Evolutionary conservation across 2,888 invertebrate species (phyloP).

Genomic region (Noctua janthina): DNA sequence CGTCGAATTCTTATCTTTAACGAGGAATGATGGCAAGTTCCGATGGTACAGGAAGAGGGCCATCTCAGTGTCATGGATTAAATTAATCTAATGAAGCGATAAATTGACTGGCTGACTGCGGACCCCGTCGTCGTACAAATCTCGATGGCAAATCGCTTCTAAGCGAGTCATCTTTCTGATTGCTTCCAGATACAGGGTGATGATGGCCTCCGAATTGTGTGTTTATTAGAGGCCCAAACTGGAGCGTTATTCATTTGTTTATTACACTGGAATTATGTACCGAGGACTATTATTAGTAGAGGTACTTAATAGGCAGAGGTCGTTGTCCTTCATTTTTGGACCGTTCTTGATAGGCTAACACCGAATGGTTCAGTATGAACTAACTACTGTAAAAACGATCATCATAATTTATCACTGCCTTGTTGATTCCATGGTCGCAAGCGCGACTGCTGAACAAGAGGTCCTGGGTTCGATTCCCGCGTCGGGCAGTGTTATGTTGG

Average conservation of each 20-base stretch:
- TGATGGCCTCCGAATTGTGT: slow-evolving; percentile 18
- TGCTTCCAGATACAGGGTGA: slow-evolving; percentile 40
- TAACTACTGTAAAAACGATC: too few species aligned
- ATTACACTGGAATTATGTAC: slow-evolving; percentile 22
- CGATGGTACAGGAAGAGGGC: slow-evolving; percentile 83
- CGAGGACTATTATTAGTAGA: slow-evolving; percentile 41
- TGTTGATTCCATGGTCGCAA: too few species aligned
- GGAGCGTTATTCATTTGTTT: slow-evolving; percentile 49
- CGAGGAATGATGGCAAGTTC: slow-evolving; percentile 81
- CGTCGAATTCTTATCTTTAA: slow-evolving; percentile 81
- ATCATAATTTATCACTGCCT: too few species aligned
- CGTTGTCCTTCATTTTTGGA: slow-evolving; percentile 5
- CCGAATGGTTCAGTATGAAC: not conserved
- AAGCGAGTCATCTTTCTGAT: slow-evolving; percentile 42
- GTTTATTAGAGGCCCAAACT: slow-evolving; percentile 33
- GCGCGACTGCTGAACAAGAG: too few species aligned
- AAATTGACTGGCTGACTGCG: slow-evolving; percentile 77
- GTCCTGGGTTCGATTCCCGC: too few species aligned
- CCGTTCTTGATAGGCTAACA: not conserved
- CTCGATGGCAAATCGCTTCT: slow-evolving; percentile 53
- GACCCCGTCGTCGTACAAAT: slow-evolving; percentile 55
- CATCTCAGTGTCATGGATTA: slow-evolving; percentile 86
- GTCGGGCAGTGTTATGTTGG: too few species aligned
- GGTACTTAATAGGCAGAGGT: slow-evolving; percentile 16
- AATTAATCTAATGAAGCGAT: slow-evolving; percentile 87